phyloP scores from a whole-genome alignment of 2,888 invertebrate species.

The Coenonympha arcania region DNA sequence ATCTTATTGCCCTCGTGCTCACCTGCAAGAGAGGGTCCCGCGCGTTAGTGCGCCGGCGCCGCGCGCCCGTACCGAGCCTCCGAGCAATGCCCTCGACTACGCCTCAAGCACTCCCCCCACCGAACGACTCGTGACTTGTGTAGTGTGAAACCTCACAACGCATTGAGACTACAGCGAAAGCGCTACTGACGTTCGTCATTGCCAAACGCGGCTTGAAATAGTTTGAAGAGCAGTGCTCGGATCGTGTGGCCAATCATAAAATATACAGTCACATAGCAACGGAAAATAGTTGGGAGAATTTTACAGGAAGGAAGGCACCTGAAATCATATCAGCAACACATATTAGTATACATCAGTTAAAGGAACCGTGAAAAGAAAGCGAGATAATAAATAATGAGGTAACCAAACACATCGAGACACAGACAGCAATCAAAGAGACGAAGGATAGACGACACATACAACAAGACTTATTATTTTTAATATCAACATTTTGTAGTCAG shows the following conservation, averaged over 20 bases:
- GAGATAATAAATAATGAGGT: conserved; percentile 24
- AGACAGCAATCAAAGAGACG: conserved; percentile 15
- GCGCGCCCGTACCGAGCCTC: conserved; percentile 48
- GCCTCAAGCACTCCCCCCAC: not conserved
- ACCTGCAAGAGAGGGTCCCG: conserved; percentile 78
- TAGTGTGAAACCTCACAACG: not conserved
- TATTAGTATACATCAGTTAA: conserved; percentile 33
- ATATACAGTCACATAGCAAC: conserved; percentile 31
- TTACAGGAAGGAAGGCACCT: conserved; percentile 53
- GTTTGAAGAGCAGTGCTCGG: conserved; percentile 66
- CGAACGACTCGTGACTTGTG: not conserved
- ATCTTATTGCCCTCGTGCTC: conserved; percentile 84
- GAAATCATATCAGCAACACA: conserved; percentile 50
- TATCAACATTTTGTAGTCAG: not conserved
- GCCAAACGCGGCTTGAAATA: conserved; percentile 8
- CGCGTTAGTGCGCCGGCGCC: conserved; percentile 70
- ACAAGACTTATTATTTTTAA: not conserved
- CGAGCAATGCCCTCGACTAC: conserved; percentile 53
- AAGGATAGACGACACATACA: conserved; percentile 4
- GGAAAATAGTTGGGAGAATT: conserved; percentile 48
- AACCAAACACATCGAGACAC: conserved; percentile 18
- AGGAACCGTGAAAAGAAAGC: conserved; percentile 22
- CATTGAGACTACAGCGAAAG: not conserved
- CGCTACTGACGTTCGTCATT: not conserved
- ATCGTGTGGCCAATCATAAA: conserved; percentile 48